Conservation (phyloP, 2,888 invertebrate genomes). For the Cyaniris semiargus region DNA sequence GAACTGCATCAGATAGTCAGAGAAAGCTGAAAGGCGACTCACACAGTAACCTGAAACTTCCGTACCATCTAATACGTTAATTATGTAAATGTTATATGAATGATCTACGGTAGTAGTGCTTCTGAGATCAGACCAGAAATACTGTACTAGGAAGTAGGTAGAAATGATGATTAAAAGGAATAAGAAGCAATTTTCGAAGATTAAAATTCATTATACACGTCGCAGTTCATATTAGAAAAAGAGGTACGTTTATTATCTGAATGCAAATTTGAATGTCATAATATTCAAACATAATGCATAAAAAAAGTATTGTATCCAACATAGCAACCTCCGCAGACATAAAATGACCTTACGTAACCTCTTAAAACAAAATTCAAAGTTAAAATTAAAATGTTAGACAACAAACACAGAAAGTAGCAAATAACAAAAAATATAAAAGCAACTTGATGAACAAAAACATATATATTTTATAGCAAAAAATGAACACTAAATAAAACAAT, state of each 20-base stretch:
- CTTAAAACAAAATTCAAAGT: background rate
- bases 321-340: background rate
- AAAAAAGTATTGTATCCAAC: conserved; percentile 1
- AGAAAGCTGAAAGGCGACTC: conserved; percentile 19
- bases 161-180: background rate
- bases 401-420: background rate
- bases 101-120: background rate
- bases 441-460: no score
- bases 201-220: background rate
- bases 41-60: conserved; percentile 41
- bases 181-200: background rate
- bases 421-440: no score
- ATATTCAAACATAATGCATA: background rate
- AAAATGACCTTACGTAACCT: background rate
- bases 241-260: background rate
- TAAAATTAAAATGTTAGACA: background rate
- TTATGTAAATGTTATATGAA: conserved; percentile 19
- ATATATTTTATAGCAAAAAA: no score
- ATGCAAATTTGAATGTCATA: background rate
- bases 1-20: conserved; percentile 12
- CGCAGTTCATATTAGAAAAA: background rate
- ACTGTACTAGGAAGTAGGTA: background rate
- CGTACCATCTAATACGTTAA: conserved; percentile 33
- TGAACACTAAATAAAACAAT: no score
- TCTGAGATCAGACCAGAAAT: background rate